A percentile compares a stretch with the other conserved stretches of the same genome.
Conservation (phyloP, 2,113 vertebrate genomes). For the Felis catus region DNA sequence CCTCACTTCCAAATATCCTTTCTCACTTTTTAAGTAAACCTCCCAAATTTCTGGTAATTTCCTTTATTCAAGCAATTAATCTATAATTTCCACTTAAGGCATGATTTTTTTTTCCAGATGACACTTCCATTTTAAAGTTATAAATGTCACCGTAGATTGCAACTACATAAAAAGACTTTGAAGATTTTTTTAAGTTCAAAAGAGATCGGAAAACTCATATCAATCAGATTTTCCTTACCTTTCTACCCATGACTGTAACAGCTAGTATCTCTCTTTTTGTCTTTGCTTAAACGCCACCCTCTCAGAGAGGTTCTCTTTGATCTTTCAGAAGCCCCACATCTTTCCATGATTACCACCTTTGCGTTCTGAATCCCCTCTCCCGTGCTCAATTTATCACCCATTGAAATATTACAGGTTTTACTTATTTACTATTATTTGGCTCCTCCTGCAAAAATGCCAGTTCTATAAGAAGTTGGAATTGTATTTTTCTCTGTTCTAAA, state of each 20-base stretch:
- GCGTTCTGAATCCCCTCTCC: not conserved
- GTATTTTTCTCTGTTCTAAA: not conserved
- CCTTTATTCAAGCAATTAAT: not conserved
- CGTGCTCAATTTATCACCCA: not conserved
- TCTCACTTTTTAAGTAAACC: not conserved
- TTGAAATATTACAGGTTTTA: not conserved
- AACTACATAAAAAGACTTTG: not conserved
- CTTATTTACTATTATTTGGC: not conserved
- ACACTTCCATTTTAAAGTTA: not conserved
- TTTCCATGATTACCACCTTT: not conserved
- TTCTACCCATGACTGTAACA: not conserved
- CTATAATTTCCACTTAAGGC: not conserved
- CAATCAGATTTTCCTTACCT: not conserved
- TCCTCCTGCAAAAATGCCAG: not conserved
- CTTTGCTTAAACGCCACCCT: not conserved
- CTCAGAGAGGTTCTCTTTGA: not conserved
- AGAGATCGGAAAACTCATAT: not conserved
- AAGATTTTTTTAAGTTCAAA: not conserved
- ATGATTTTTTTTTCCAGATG: not conserved
- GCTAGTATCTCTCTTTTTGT: not conserved
- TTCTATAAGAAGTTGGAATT: not conserved
- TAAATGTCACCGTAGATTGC: not conserved
- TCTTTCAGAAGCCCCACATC: not conserved
- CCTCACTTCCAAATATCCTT: not conserved
- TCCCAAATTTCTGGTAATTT: not conserved